A percentile compares a stretch with the other conserved stretches of the same genome.
These are phyloP conservation scores for Calliphora vomitoria DNA, from an alignment of 2,888 invertebrate species.

Conservation along the genomic window DNA sequence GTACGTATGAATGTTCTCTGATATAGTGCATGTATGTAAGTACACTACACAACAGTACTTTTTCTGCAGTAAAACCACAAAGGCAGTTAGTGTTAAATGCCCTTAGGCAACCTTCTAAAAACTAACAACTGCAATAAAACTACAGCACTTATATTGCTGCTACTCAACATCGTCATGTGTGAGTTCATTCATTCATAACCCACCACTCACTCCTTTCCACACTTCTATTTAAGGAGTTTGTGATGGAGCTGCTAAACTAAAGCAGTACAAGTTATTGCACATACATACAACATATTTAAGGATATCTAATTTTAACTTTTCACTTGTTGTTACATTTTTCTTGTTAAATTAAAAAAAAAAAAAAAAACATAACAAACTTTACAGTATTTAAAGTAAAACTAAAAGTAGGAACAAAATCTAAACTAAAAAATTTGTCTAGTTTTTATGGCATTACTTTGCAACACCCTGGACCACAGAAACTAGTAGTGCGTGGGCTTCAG, in stretches of 20 bases:
- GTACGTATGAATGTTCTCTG: neutral
- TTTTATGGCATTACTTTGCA: slow-evolving; percentile 92
- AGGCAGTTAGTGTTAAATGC: slow-evolving; percentile 55
- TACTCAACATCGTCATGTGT: slow-evolving; percentile 6
- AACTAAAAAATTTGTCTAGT: slow-evolving; percentile 87
- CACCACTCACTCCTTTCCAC: neutral
- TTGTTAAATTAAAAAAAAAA: neutral
- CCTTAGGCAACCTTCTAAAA: slow-evolving; percentile 42
- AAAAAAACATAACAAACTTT: neutral
- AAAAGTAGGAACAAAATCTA: neutral
- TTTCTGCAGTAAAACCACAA: slow-evolving; percentile 42
- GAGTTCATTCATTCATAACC: slow-evolving; percentile 18
- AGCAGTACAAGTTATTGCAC: too few relatives aligned
- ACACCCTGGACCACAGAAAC: slow-evolving; percentile 92
- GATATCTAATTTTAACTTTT: slow-evolving; percentile 55
- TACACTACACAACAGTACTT: neutral
- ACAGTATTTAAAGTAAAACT: neutral
- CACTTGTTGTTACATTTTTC: neutral
- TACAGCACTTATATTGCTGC: neutral
- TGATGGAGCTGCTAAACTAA: neutral
- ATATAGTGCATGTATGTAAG: too few relatives aligned
- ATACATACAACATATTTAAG: slow-evolving; percentile 1
- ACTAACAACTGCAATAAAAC: neutral
- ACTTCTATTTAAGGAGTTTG: neutral
- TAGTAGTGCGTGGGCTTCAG: slow-evolving; percentile 92